phyloP scores from a whole-genome alignment of 2,888 invertebrate genomes.

The Orgyia antiqua region DNA sequence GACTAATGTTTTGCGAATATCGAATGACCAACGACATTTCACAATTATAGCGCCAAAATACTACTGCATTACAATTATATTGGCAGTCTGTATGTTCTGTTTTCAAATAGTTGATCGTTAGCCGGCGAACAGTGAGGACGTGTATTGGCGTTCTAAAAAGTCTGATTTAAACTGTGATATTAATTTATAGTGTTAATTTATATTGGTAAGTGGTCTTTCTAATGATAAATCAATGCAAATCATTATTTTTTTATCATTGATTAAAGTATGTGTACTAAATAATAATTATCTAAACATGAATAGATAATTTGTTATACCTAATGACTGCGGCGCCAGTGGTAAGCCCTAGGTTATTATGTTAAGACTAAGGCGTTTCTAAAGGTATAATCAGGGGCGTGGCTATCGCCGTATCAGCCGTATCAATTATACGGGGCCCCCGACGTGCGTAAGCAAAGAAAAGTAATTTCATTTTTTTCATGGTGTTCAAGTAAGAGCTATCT shows the following conservation, averaged over 20 bases:
- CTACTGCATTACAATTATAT: slow-evolving; percentile 8
- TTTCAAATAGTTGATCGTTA: slow-evolving; percentile 12
- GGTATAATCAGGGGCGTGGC: no score
- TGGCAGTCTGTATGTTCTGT: slow-evolving; percentile 7
- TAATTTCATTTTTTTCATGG: no score
- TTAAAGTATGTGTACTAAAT: not conserved
- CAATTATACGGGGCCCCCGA: no score
- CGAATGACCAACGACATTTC: not conserved
- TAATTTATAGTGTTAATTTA: no score
- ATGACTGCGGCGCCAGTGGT: not conserved
- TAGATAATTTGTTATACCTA: not conserved
- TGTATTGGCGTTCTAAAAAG: no score
- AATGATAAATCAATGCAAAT: slow-evolving; percentile 18
- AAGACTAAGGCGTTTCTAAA: no score
- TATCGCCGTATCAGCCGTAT: no score
- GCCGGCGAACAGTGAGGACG: slow-evolving; percentile 10
- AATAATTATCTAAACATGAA: not conserved
- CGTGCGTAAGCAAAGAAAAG: no score
- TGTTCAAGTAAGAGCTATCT: no score
- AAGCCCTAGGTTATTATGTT: not conserved
- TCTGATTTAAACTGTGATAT: slow-evolving; percentile 29
- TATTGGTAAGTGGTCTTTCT: slow-evolving; percentile 16
- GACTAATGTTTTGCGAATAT: slow-evolving; percentile 7
- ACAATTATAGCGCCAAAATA: slow-evolving; percentile 5
- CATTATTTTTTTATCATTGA: not conserved